A percentile compares a stretch with the other conserved stretches of the same genome.
phyloP scores from a whole-genome alignment of 2,888 invertebrate genomes.

The Apamea sordens region DNA sequence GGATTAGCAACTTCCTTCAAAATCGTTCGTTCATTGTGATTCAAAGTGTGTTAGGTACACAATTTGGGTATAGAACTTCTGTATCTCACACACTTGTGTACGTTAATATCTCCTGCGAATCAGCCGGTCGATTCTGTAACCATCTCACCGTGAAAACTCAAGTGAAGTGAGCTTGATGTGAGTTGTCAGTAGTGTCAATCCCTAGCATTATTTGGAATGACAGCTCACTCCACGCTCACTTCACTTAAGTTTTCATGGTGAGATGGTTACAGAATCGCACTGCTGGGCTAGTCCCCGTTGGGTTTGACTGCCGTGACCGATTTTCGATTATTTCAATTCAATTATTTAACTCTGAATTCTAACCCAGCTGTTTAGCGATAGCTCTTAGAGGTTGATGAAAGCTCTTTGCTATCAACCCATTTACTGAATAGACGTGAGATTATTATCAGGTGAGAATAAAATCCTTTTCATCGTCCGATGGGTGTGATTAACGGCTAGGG shows the following conservation, averaged over 20 bases:
- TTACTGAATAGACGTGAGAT: not conserved
- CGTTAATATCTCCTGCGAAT: too few species aligned
- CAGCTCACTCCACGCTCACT: too few species aligned
- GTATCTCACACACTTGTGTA: not conserved
- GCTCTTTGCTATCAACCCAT: not conserved
- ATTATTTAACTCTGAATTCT: not conserved
- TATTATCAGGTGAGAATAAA: not conserved
- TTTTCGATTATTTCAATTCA: not conserved
- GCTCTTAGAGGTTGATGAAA: not conserved
- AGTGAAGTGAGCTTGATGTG: too few species aligned
- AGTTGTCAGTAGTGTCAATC: too few species aligned
- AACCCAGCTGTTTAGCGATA: not conserved
- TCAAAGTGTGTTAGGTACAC: not conserved
- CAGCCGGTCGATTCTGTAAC: too few species aligned
- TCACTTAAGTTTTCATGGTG: too few species aligned
- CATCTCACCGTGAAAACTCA: too few species aligned
- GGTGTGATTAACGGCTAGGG: constrained; percentile 2
- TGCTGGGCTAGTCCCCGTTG: not conserved
- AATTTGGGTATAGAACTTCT: too few species aligned
- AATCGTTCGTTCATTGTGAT: not conserved
- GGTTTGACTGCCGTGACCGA: not conserved
- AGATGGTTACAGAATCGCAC: too few species aligned
- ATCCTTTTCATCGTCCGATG: not conserved
- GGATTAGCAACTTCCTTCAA: not conserved
- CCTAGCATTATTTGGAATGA: too few species aligned